Evolutionary conservation across 1,140 invertebrate genomes (phyloP).

Genomic region (Magallana ariakensis): DNA sequence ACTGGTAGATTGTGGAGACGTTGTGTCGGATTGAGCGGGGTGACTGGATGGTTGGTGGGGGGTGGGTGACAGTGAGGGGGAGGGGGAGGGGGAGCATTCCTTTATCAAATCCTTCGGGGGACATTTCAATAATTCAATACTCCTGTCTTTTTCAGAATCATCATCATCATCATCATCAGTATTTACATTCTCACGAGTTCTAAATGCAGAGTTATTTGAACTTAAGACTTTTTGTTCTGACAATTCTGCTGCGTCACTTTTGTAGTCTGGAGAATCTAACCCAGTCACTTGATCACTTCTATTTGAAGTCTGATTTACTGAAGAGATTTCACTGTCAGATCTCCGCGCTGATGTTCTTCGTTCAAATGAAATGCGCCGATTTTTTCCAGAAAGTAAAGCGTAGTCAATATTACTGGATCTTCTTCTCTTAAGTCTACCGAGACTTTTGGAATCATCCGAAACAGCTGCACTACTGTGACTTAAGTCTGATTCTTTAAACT

Average conservation of each 20-base stretch:
- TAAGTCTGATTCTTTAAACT: neutral
- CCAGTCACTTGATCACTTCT: neutral
- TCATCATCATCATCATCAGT: slow-evolving; percentile 12
- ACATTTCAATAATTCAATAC: neutral
- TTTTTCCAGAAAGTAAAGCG: slow-evolving; percentile 7
- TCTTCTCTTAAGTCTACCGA: slow-evolving; percentile 24
- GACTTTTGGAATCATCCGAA: slow-evolving; percentile 2
- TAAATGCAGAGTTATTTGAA: neutral
- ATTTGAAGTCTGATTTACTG: slow-evolving; percentile 1
- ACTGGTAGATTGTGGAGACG: neutral
- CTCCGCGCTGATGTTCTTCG: neutral
- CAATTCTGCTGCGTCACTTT: neutral
- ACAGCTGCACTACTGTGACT: neutral
- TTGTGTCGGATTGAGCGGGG: neutral
- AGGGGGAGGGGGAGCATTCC: neutral
- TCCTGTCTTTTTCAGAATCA: neutral
- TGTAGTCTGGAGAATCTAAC: neutral
- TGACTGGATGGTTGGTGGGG: neutral
- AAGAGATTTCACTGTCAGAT: neutral
- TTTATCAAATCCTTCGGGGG: neutral
- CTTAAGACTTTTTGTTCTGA: neutral
- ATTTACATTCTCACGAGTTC: neutral
- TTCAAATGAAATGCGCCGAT: slow-evolving; percentile 24
- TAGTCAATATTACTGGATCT: slow-evolving; percentile 31
- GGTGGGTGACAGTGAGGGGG: too few relatives aligned